Base-by-base conservation (phyloP, 2,113 vertebrate species). In the Apistogramma diplotaenia region DNA sequence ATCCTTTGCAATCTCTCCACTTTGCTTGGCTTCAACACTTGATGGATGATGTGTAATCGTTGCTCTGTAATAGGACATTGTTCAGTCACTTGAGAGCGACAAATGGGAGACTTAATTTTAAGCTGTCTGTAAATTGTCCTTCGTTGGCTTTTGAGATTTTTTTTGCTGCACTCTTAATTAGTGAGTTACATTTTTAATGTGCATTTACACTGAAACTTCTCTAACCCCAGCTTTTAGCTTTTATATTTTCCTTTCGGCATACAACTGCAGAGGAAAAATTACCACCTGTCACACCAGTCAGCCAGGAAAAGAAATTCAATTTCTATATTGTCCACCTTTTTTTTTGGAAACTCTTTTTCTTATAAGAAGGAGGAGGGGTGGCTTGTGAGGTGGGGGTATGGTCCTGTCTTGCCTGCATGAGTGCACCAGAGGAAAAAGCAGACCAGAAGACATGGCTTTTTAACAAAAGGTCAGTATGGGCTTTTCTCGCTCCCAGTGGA, bases 391-490 rank as follows among this genome's bases (percentile, higher is more conserved):
- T 60, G 7, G 51, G 33, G 27, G 8, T 67, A 46, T 35, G n/a
- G 35, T 13, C 73, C n/a, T 84, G 55, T 76, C 76, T 79, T 10
- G 29, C 18, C 59, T 86, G 51, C 40, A 13, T 80, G 82, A 78
- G 25, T 78, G 75, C 67, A 62, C 55, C 35, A n/a, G 58, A 77
- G 53, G 61, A 51, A 55, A 83, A 62, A 51, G 55, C 19, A 35
- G 83, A 87, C 55, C 27, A 85, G 73, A 82, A 89, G 29, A 23
- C 59, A 61, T 40, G 55, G 6, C 71, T 84, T 91, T 93, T 87
- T 85, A 82, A 79, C 71, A 5, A 90, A 90, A 93, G 91, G 90
- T 93, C 85, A 89, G 67, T 85, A 65, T 74, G 62, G 83, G 85
- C 74, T 87, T 87, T 89, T 87, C 70, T 83, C 59, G 56, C 76